Evolutionary conservation across 1,140 invertebrate species (phyloP), one percentile per base, ranked within the genome.

Genomic region (Hylaeus anthracinus): DNA sequence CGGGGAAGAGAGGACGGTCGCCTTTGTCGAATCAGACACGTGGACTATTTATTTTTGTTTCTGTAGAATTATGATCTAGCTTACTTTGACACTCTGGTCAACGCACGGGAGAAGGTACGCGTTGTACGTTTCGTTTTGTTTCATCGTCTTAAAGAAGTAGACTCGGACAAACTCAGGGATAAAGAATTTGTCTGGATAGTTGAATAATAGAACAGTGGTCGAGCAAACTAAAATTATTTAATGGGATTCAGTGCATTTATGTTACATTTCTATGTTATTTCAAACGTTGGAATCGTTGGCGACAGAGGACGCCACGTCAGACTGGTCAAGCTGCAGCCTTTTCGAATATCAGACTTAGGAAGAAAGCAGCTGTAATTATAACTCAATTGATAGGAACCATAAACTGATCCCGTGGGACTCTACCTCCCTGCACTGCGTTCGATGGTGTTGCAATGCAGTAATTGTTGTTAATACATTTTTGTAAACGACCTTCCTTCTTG

Each of bases 11-110:
- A 45, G 26, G 39, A 5, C 12, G 37, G 5, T 51, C 37, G 45
- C 8, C 45, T 53, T 26, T 9, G 26, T 14, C 14, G 9, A 15
- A 15, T 43, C 37, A 9, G 5, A 45, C 43, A 51, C 41, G 12
- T 6, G 2, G 5, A 64, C 61, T 64, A 48, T 69, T 76, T 45
- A 56, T 48, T 48, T 76, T 69, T 48, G 26, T 73, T 73, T 10
- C 37, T 41, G 12, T 76, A 45, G 53, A n/a, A 14, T 55, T 45
- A 37, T 48, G 0, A 3, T 15, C 26, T 26, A 26, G 37, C 10
- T 45, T 45, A 5, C 3, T 64, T 64, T 39, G 41, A 64, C 41
- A 41, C 1, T 60, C 12, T 26, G 60, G 26, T 41, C 10, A 0
- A 56, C 2, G 63, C 37, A 3, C 14, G 3, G 15, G 37, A 3